These are phyloP conservation scores for Danio jaintianensis DNA, from an alignment of 2,797 vertebrate species.

Conservation along the genomic window DNA sequence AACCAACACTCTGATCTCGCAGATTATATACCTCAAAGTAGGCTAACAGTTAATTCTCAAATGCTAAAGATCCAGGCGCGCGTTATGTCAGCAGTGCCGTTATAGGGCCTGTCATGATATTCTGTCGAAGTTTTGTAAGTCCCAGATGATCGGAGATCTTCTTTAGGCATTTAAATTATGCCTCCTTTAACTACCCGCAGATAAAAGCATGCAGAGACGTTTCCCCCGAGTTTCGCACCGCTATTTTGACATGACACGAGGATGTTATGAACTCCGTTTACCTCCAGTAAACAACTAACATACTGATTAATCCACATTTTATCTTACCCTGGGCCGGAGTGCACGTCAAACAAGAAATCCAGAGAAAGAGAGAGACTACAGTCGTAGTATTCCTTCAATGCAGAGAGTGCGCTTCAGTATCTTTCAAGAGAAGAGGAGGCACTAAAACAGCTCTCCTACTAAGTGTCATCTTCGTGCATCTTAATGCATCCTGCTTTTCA, in stretches of 20 bases:
- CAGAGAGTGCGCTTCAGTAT: background rate
- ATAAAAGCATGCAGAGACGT: background rate
- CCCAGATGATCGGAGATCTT: background rate
- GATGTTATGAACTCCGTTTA: background rate
- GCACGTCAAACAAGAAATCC: background rate
- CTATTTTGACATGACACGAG: background rate
- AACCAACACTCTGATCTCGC: background rate
- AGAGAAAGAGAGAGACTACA: background rate
- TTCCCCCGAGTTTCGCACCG: background rate
- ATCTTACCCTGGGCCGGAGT: constrained; percentile 29
- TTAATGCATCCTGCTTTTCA: background rate
- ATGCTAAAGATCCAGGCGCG: too few relatives aligned
- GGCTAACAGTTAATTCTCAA: too few relatives aligned
- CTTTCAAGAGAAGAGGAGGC: constrained; percentile 17
- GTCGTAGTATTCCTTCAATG: constrained; percentile 3
- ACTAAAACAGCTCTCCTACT: background rate
- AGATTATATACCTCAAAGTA: too few relatives aligned
- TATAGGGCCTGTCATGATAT: background rate
- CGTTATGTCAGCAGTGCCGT: background rate
- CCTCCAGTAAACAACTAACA: background rate
- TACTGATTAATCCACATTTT: background rate
- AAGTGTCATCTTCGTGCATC: background rate
- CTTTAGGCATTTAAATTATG: background rate
- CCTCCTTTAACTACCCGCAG: background rate
- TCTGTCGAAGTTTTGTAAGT: background rate